A percentile compares a stretch with the other conserved stretches of the same genome.
phyloP scores from a whole-genome alignment of 2,113 vertebrate genomes.

The Pollachius pollachius region DNA sequence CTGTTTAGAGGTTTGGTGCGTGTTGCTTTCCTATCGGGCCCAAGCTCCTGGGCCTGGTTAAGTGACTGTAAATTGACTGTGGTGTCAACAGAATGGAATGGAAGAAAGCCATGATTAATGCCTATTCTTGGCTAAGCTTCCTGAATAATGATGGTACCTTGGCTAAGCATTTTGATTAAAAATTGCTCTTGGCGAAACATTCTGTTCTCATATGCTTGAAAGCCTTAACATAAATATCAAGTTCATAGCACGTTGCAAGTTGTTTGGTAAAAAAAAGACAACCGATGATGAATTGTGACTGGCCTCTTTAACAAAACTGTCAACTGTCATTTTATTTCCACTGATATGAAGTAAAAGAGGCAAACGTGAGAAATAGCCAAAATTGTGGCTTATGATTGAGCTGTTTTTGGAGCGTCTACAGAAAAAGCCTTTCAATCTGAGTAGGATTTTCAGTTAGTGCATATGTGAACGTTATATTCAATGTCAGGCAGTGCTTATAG shows the following conservation, averaged over 20 bases:
- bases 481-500: constrained; percentile 69
- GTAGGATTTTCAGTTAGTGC: constrained; percentile 24
- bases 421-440: constrained; percentile 19
- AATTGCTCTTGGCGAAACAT: constrained; percentile 13
- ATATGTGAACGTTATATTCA: constrained; percentile 20
- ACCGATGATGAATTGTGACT: not conserved
- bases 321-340: not conserved
- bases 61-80: constrained; percentile 53
- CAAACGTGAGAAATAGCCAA: constrained; percentile 29
- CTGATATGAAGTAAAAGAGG: not conserved
- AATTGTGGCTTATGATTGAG: constrained; percentile 56
- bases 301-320: constrained; percentile 12
- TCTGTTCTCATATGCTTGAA: constrained; percentile 12
- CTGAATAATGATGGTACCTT: not conserved
- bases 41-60: constrained; percentile 27
- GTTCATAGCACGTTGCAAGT: constrained; percentile 7
- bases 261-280: constrained; percentile 2
- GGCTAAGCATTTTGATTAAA: constrained; percentile 21
- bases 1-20: not conserved
- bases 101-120: not conserved
- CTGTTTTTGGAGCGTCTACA: constrained; percentile 52
- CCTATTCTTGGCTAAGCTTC: not conserved
- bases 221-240: constrained; percentile 29
- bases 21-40: constrained; percentile 3
- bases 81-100: constrained; percentile 46